phyloP scores from a whole-genome alignment of 2,113 vertebrate genomes.

The Pyxicephalus adspersus region DNA sequence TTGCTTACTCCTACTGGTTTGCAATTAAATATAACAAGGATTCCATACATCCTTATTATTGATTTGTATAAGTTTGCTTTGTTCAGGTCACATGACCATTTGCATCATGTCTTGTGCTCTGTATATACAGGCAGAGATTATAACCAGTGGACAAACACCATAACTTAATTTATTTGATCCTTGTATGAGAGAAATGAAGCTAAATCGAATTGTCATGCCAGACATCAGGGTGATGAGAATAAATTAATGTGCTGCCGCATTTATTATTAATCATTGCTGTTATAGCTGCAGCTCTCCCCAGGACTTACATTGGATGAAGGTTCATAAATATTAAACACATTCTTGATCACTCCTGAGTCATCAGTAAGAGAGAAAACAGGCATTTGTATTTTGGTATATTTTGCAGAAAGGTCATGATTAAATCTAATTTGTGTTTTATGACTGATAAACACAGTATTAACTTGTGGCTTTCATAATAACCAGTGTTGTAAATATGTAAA shows the following conservation, averaged over 20 bases:
- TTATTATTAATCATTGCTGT: constrained; percentile 37
- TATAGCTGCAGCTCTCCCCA: constrained; percentile 17
- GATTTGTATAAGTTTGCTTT: too few species aligned
- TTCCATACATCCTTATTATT: too few species aligned
- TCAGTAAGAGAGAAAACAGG: neutral
- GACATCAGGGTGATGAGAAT: constrained; percentile 24
- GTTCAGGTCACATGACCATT: too few species aligned
- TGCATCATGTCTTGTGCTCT: neutral
- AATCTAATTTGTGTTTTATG: constrained; percentile 4
- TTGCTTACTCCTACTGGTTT: too few species aligned
- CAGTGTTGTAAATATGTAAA: neutral
- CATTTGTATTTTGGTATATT: neutral
- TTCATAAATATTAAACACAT: constrained; percentile 29
- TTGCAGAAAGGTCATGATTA: neutral
- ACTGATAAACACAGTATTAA: neutral
- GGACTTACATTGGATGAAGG: constrained; percentile 8
- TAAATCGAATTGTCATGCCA: constrained; percentile 37
- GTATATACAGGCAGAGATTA: neutral
- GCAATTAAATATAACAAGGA: too few species aligned
- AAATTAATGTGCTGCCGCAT: constrained; percentile 32
- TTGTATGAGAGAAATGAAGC: constrained; percentile 14
- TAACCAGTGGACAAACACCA: constrained; percentile 4
- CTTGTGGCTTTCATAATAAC: neutral
- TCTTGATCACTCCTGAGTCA: constrained; percentile 26
- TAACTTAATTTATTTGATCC: constrained; percentile 31